Evolutionary conservation across 2,888 invertebrate species (phyloP), one percentile per base, ranked within the genome.

Genomic region (Amaurobius ferox): DNA sequence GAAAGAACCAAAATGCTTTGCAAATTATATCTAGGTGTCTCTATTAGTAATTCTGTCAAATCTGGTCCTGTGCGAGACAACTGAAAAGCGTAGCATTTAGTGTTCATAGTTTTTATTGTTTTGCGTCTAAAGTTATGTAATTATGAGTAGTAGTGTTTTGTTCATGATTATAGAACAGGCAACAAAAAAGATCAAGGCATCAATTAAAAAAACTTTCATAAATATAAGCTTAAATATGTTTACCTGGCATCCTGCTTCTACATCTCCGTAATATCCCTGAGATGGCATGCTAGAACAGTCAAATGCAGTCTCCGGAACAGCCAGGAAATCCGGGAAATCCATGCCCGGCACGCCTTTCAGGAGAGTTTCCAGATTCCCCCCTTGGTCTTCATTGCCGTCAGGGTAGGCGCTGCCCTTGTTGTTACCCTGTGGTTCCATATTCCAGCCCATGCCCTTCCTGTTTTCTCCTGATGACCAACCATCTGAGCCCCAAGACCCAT

Each of bases 301-400:
- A 72, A 89, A 89, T 1, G 55, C 71, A 0, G 89, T 89, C n/a
- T 87, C 83, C 1, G 89, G 89, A 19, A 88, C 85, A 11, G 91
- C 91, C 67, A 92, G 92, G 35, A 93, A 93, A 26, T 93, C 93
- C 0, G 94, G 94, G 90, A 94, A 95, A 91, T 94, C 94, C 62
- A 91, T 91, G 19, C 94, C 94, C 0, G 94, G 94, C 89, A 94
- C 93, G 0, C 94, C 94, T 6, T 94, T 94, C 67, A 94, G 94
- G 9, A 83, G 67, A 0, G 35, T 66, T 30, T 79, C 79, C 67
- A 87, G 64, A 6, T 76, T 28, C 3, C 87, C 87, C 1, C 35
- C 9, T 1, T 28, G 30, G 1, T 74, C 70, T 16, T 39, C 87
- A 6, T 40, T 26, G 0, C 44, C 80, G 28, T 72, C 87, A 0